These are phyloP conservation scores for Aldrovandia affinis DNA, from an alignment of 2,797 vertebrate genomes.

Conservation along the genomic window DNA sequence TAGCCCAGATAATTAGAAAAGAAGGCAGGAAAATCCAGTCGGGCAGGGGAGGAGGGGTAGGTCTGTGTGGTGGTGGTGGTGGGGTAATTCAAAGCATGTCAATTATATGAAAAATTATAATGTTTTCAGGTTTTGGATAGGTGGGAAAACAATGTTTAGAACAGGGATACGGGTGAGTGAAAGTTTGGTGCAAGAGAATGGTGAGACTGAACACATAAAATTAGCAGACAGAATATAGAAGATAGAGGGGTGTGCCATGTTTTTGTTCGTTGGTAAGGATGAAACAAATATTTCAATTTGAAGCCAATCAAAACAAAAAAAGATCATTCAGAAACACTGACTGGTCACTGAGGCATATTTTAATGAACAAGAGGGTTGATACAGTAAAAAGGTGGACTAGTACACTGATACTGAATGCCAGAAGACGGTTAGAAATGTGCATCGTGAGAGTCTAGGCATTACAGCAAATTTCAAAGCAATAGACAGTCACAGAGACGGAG, in stretches of 20 bases:
- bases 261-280: not conserved
- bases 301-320: not conserved
- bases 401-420: not conserved
- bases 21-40: not conserved
- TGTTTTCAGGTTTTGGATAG: not conserved
- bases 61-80: not conserved
- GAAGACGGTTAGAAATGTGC: not conserved
- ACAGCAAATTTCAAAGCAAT: conserved; percentile 50
- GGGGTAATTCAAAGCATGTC: not conserved
- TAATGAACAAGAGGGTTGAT: not conserved
- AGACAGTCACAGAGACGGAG: conserved; percentile 23
- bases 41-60: not conserved
- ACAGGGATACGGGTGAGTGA: not conserved
- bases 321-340: not conserved
- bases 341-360: not conserved
- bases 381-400: not conserved
- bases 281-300: not conserved
- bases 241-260: not conserved
- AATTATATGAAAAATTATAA: conserved; percentile 1
- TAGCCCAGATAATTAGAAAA: not conserved
- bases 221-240: not conserved
- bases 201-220: not conserved
- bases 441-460: not conserved
- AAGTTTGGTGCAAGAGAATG: not conserved
- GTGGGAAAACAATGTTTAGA: not conserved